These are phyloP conservation scores for Ochotona curzoniae DNA, from an alignment of 2,113 vertebrate genomes.

Conservation along the genomic window DNA sequence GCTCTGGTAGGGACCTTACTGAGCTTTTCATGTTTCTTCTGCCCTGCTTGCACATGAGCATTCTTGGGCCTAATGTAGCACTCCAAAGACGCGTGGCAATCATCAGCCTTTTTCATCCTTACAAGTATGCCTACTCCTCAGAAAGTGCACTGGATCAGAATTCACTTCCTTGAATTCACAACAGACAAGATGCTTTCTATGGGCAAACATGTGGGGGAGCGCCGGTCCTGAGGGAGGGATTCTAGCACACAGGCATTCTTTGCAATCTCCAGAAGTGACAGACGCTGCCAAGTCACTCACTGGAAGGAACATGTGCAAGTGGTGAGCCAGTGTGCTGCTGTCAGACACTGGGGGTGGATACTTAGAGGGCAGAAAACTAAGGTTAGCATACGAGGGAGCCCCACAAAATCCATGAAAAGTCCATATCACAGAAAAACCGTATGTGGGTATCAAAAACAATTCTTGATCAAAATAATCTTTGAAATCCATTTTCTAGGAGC, in stretches of 20 bases:
- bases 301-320: neutral
- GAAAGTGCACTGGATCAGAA: neutral
- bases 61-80: rapidly evolving
- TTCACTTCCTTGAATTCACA: neutral
- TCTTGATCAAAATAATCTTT: no score
- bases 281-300: neutral
- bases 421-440: no score
- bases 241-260: neutral
- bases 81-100: rapidly evolving
- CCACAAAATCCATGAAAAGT: no score
- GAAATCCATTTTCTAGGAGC: no score
- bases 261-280: neutral
- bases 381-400: neutral
- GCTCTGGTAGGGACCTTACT: neutral
- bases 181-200: neutral
- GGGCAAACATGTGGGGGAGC: neutral
- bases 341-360: neutral
- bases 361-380: neutral
- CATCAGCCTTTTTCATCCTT: neutral
- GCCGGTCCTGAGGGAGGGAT: neutral
- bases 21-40: neutral
- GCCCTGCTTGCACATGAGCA: rapidly evolving
- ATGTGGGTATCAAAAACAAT: no score
- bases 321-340: no score
- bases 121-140: neutral